phyloP scores from a whole-genome alignment of 2,888 invertebrate genomes.

The Cerastis rubricosa region DNA sequence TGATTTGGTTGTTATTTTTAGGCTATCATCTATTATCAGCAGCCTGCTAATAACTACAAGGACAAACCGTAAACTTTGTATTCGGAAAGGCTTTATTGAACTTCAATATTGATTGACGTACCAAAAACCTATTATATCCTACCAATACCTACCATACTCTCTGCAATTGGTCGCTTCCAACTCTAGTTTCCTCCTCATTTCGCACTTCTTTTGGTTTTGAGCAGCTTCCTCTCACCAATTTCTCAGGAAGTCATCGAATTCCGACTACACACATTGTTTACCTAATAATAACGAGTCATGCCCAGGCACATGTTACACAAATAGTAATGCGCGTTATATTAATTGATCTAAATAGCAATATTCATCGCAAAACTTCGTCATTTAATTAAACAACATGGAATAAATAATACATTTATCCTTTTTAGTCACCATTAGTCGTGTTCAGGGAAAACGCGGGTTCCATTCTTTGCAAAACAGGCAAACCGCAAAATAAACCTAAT shows the following conservation, averaged over 20 bases:
- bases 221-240: neutral
- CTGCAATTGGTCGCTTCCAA: neutral
- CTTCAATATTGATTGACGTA: neutral
- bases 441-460: slow-evolving; percentile 71
- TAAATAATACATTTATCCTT: slow-evolving; percentile 67
- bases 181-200: neutral
- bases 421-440: slow-evolving; percentile 67
- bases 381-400: slow-evolving; percentile 59
- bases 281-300: slow-evolving; percentile 2
- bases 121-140: too few species aligned
- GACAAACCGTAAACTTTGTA: neutral
- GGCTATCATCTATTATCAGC: neutral
- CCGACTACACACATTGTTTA: neutral
- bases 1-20: slow-evolving; percentile 8
- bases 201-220: neutral
- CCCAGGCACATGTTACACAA: slow-evolving; percentile 12
- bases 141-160: neutral
- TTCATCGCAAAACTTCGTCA: slow-evolving; percentile 61
- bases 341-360: slow-evolving; percentile 30
- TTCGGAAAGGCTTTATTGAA: neutral
- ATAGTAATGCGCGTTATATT: slow-evolving; percentile 15
- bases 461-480: slow-evolving; percentile 80
- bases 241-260: neutral
- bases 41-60: slow-evolving; percentile 3
- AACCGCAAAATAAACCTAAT: slow-evolving; percentile 76